phyloP scores from a whole-genome alignment of 2,113 vertebrate species.

The Panthera tigris region DNA sequence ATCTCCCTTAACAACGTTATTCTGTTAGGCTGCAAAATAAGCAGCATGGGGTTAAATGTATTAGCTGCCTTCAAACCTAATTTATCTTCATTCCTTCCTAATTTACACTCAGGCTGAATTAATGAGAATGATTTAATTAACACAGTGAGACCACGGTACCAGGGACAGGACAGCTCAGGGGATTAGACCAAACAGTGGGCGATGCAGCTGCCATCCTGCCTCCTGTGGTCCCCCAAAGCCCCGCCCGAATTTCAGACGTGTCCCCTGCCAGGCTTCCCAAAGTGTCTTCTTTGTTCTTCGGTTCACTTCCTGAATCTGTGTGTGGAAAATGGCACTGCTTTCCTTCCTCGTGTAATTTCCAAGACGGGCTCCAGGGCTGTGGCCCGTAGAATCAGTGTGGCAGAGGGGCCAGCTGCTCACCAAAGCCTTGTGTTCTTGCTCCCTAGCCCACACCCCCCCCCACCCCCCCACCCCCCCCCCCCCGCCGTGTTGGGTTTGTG shows the following conservation, averaged over 20 bases:
- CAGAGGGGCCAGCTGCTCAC: not conserved
- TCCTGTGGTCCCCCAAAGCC: not conserved
- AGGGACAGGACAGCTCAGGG: constrained; percentile 68
- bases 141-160: constrained; percentile 69
- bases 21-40: constrained; percentile 85
- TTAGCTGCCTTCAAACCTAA: constrained; percentile 82
- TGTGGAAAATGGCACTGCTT: not conserved
- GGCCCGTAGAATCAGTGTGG: not conserved
- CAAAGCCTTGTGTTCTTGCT: not conserved
- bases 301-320: not conserved
- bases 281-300: constrained; percentile 46
- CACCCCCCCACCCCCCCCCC: accelerated
- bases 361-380: not conserved
- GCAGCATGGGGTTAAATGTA: constrained; percentile 86
- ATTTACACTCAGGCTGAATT: constrained; percentile 85
- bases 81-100: constrained; percentile 86
- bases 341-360: not conserved
- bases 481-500: accelerated
- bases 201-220: constrained; percentile 63
- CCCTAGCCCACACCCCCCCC: not conserved
- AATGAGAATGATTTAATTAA: constrained; percentile 88
- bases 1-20: constrained; percentile 83
- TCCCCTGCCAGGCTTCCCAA: constrained; percentile 28
- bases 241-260: not conserved
- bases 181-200: constrained; percentile 18